Conservation (phyloP, 2,888 invertebrate genomes). For the Kryphioiulus occultus region DNA sequence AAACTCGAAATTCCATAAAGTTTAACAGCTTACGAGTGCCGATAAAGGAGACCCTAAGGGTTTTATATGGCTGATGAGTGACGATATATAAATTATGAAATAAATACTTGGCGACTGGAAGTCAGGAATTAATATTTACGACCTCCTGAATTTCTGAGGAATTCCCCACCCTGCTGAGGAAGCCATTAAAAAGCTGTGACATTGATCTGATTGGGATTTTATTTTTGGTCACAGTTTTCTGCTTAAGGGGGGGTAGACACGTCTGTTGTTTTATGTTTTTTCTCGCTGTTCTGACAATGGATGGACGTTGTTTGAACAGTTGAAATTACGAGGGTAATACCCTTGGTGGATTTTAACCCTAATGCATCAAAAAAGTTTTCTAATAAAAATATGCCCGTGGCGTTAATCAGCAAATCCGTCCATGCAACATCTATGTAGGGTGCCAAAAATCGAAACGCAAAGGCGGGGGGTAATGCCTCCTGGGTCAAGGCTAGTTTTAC, state of each 20-base stretch:
- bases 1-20: neutral
- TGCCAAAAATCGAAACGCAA: neutral
- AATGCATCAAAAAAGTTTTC: no score
- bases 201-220: constrained; percentile 39
- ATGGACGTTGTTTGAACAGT: neutral
- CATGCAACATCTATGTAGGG: no score
- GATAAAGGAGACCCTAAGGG: neutral
- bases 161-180: neutral
- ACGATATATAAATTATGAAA: constrained; percentile 19
- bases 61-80: neutral
- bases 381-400: no score
- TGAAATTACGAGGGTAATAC: neutral
- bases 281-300: neutral
- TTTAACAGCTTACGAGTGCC: neutral
- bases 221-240: constrained; percentile 3
- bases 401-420: no score
- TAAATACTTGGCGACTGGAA: neutral
- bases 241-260: neutral
- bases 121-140: neutral
- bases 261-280: constrained; percentile 31
- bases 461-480: constrained; percentile 29
- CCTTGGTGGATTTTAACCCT: no score
- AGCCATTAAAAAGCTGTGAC: neutral
- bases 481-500: constrained; percentile 40
- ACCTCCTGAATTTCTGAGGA: neutral